Evolutionary conservation across 2,888 invertebrate genomes (phyloP), one percentile per base, ranked within the genome.

Genomic region (Pollenia angustigena): DNA sequence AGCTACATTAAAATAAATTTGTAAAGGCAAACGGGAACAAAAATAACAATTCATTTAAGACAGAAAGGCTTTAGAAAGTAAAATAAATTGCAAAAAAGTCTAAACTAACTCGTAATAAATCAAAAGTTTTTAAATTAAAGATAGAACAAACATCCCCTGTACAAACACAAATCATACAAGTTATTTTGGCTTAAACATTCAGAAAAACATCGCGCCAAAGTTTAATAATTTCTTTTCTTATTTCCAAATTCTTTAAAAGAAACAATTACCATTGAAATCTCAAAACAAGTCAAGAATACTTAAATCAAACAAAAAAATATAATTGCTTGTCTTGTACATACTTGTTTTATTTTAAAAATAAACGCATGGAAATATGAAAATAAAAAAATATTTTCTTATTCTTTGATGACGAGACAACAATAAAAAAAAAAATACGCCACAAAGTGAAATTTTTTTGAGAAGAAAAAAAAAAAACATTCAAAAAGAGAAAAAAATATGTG

Each of bases 281-380:
- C 42, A 12, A 23, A 46, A 14, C 4, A 44, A 80, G 10, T 12
- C 32, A 54, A 72, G 40, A 32, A 81, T 16, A 72, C 0, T 14
- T 50, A 60, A 60, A 50, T 42, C 42, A 14, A 56, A 56, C 12
- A 0, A 58, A 16, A 71, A 54, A 54, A 60, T 40, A 23, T 54
- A 81, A 74, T 74, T 64, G 42, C 16, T 66, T 56, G 46, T 2
- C 23, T 10, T 81, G 32, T 42, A 40, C 40, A 44, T 1, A 23
- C 16, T 78, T 78, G 56, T 48, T 48, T 11, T n/a, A 32, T 52
- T 58, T 58, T 54, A 42, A 48, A 81, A 81, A 64, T 72, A 58
- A 81, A 74, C 42, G 56, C 56, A 81, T 81, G 74, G 56, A 74
- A 74, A 66, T 81, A 54, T 40, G 18, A 50, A 69, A 14, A 52